Base-by-base conservation (phyloP, 2,888 invertebrate genomes). In the Watsonalla binaria region DNA sequence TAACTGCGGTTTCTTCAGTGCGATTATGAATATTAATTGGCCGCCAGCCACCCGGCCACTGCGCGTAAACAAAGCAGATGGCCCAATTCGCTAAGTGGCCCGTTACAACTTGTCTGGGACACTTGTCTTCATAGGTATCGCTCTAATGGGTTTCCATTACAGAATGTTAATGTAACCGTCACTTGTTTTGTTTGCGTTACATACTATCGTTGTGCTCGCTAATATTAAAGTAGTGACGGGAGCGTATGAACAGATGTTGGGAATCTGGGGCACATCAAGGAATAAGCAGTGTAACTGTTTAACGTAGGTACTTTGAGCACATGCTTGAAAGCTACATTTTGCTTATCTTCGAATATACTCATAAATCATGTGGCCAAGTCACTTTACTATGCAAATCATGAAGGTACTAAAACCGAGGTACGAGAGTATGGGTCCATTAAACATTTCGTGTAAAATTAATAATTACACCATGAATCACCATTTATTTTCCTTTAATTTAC, bases 1-100 rank as follows among this genome's bases (percentile, higher is more conserved):
- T 66, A 70, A 66, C 65, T 64, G 66, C 59, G 61, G 68, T 66
- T 70, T 78, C 80, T 82, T 78, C 74, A 72, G 66, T 65, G 65
- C 65, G 70, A 82, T 83, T 80, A 82, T 80, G 73, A 80, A 79
- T 79, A 80, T 78, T 81, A 82, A 82, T 82, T 72, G 37, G 15
- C 9, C 11, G 53, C 42, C 55, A 52, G 51, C 39, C 55, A 57
- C 53, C 46, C 35, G 39, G 53, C 50, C 53, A 53, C 55, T 56
- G 52, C 51, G 47, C 51, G 63, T 63, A 68, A 74, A 77, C 72
- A 75, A 78, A 76, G 69, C 78, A 80, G 79, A 78, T 76, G 78
- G 72, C 76, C 68, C 77, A 76, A 80, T 80, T 76, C 65, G 63
- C 60, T 69, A 68, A 77, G 72, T 77, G 73, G 59, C 59, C 57